These are phyloP conservation scores for Uloborus plumipes DNA, from an alignment of 2,888 invertebrate species.

Conservation along the genomic window DNA sequence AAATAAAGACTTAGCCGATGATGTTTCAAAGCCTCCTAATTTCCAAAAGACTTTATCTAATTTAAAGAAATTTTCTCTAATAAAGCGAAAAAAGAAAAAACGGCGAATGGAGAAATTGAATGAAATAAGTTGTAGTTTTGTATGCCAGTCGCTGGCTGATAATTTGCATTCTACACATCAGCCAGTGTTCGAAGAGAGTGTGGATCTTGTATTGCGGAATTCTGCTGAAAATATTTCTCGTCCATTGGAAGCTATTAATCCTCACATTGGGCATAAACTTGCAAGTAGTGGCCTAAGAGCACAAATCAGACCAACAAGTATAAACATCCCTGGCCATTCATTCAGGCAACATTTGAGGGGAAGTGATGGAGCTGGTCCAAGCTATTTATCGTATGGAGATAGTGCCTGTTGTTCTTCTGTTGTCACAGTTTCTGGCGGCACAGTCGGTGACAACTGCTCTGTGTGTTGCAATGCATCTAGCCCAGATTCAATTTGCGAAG, in stretches of 20 bases:
- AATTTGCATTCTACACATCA: constrained; percentile 23
- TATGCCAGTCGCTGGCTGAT: constrained; percentile 41
- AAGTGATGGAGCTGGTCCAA: constrained; percentile 40
- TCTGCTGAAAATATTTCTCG: constrained; percentile 38
- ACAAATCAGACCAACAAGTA: constrained; percentile 36
- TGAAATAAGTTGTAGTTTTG: constrained; percentile 59
- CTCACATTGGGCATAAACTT: constrained; percentile 55
- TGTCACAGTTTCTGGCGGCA: constrained; percentile 44
- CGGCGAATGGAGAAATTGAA: constrained; percentile 17
- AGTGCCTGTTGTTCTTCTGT: constrained; percentile 46
- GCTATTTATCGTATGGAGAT: constrained; percentile 45
- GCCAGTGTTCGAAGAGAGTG: constrained; percentile 36
- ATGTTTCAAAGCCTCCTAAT: constrained; percentile 59
- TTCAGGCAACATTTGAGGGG: constrained; percentile 16
- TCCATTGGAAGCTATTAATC: constrained; percentile 58
- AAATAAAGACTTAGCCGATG: constrained; percentile 33
- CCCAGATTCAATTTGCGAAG: constrained; percentile 52
- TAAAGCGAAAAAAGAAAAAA: constrained; percentile 61
- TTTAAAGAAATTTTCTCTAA: constrained; percentile 64
- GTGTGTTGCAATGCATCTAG: constrained; percentile 42
- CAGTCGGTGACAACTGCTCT: constrained; percentile 14
- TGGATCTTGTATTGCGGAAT: constrained; percentile 39
- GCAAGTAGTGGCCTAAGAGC: constrained; percentile 43
- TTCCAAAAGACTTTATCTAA: constrained; percentile 65
- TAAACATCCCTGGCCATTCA: constrained; percentile 46